Evolutionary conservation across 2,888 invertebrate species (phyloP).

Genomic region (Coelopa pilipes): DNA sequence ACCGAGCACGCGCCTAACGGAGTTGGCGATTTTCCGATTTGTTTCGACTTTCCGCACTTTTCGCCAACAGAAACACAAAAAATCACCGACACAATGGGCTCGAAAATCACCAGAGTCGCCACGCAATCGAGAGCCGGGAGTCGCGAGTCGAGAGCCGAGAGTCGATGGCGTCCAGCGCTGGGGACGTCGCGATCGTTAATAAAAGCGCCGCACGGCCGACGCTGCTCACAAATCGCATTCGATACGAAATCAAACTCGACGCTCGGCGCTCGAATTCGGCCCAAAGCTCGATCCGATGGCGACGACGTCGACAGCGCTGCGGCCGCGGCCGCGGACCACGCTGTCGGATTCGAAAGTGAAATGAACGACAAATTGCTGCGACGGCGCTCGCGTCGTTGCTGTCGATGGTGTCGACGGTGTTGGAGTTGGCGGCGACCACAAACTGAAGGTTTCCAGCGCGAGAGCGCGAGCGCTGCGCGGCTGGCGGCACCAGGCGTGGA

Average conservation of each 20-base stretch:
- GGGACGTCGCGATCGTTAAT: neutral
- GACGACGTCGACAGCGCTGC: neutral
- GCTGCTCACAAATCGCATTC: conserved; percentile 2
- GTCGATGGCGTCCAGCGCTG: no score
- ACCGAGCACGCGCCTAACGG: no score
- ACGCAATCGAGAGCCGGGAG: no score
- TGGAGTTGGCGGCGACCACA: neutral
- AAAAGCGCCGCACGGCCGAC: conserved; percentile 5
- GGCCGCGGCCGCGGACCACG: neutral
- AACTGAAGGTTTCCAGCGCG: no score
- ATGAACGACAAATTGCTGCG: conserved; percentile 29
- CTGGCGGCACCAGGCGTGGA: no score
- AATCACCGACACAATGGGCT: no score
- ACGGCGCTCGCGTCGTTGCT: neutral
- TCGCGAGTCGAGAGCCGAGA: no score
- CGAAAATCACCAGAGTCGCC: no score
- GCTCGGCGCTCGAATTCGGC: conserved; percentile 1
- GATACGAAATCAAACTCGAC: neutral
- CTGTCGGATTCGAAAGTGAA: conserved; percentile 31
- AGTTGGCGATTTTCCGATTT: no score
- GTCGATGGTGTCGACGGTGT: neutral
- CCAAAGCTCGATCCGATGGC: neutral
- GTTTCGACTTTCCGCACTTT: no score
- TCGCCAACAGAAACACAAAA: no score
- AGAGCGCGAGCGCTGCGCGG: no score